phyloP scores from a whole-genome alignment of 1,140 invertebrate species.

The Hycleus phaleratus region DNA sequence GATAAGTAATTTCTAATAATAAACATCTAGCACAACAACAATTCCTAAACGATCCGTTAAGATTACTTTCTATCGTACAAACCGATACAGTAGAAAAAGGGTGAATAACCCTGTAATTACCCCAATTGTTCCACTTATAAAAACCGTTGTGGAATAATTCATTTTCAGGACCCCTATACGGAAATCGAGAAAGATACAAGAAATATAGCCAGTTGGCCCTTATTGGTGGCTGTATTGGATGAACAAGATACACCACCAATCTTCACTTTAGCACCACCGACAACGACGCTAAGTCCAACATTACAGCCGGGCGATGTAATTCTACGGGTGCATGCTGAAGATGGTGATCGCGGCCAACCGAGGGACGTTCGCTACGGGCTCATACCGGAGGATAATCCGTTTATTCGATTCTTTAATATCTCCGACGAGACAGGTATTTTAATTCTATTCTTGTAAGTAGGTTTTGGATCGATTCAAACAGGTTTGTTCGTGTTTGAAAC shows the following conservation, averaged over 20 bases:
- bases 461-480: background rate
- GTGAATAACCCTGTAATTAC: too few relatives aligned
- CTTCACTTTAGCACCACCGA: constrained; percentile 71
- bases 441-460: constrained; percentile 9
- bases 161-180: constrained; percentile 69
- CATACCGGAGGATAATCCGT: constrained; percentile 73
- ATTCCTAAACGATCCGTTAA: too few relatives aligned
- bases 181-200: constrained; percentile 70
- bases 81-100: too few relatives aligned
- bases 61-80: too few relatives aligned
- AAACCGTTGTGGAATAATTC: too few relatives aligned
- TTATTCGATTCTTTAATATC: constrained; percentile 74
- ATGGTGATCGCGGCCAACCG: constrained; percentile 79
- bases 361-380: constrained; percentile 74
- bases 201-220: constrained; percentile 72
- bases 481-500: too few relatives aligned
- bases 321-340: constrained; percentile 71
- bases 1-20: too few relatives aligned
- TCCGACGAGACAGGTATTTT: constrained; percentile 67
- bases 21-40: too few relatives aligned
- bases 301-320: constrained; percentile 57
- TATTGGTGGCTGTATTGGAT: constrained; percentile 75
- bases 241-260: constrained; percentile 81
- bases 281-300: constrained; percentile 60
- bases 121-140: too few relatives aligned